Evolutionary conservation across 2,113 vertebrate species (phyloP), one percentile per base, ranked within the genome.

Genomic region (Cyprinus carpio): DNA sequence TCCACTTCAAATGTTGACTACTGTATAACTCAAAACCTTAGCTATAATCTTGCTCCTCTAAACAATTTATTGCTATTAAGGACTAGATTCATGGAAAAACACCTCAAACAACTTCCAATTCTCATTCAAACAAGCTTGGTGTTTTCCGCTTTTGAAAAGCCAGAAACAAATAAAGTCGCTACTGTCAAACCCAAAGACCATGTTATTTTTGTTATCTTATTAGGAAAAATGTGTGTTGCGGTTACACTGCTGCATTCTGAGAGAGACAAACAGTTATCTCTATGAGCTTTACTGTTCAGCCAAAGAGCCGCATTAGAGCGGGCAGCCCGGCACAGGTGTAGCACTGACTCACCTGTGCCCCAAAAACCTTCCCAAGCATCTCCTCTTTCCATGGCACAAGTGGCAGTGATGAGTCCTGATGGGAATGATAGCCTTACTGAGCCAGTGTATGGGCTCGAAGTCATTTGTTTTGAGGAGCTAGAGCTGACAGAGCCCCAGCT

Each of bases 391-490:
- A 93, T 95, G 92, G 91, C 77, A n/a, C 89, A 91, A 88, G 91
- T 93, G 94, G 94, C 93, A 92, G 92, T 92, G 93, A 95, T 91
- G 90, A 91, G 88, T 95, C 89, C 89, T 95, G 95, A 96, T 96
- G 93, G 93, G 95, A 96, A 96, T 96, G 93, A 96, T 94, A 94
- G 93, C 90, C 93, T 94, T 93, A 95, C 94, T 94, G 94, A 95
- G 94, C 93, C 93, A 93, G 93, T 92, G 93, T 92, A 89, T 93
- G 92, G 95, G 93, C 94, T 95, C 90, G 92, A 94, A 93, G 94
- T 95, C 95, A 96, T 96, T 96, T 95, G 93, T 95, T 95, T 93
- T 94, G 92, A 93, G 93, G 27, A 92, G 93, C 88, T 91, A 89
- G 90, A 89, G 94, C 90, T 95, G 95, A 96, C 93, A 95, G n/a